phyloP scores from a whole-genome alignment of 2,113 vertebrate species.

The Phylloscopus trochiloides region DNA sequence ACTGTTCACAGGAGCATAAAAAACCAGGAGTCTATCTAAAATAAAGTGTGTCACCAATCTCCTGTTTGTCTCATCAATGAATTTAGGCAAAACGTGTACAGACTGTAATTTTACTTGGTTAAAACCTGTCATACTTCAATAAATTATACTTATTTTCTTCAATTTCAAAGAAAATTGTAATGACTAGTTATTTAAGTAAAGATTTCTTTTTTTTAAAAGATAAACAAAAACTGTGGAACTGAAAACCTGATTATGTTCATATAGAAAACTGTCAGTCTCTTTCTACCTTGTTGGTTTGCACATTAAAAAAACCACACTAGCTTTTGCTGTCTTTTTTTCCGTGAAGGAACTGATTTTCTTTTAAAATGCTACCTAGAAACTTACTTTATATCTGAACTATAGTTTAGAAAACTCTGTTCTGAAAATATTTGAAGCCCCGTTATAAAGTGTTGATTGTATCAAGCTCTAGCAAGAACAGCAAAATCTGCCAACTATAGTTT shows the following conservation, averaged over 20 bases:
- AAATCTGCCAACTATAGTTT: neutral
- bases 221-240: neutral
- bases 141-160: neutral
- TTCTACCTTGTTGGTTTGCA: neutral
- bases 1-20: neutral
- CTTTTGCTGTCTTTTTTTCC: neutral
- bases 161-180: neutral
- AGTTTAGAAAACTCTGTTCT: neutral
- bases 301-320: neutral
- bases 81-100: neutral
- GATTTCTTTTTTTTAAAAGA: neutral
- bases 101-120: neutral
- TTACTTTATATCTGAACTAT: neutral
- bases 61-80: neutral
- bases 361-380: neutral
- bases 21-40: neutral
- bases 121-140: neutral
- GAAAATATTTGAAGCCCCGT: neutral
- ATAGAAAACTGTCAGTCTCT: neutral
- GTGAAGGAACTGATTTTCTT: neutral
- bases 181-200: neutral
- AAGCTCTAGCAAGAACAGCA: neutral
- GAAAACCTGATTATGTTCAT: neutral
- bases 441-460: neutral
- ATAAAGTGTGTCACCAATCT: neutral